phyloP scores from a whole-genome alignment of 1,140 invertebrate species.

The Campoletis sonorensis region DNA sequence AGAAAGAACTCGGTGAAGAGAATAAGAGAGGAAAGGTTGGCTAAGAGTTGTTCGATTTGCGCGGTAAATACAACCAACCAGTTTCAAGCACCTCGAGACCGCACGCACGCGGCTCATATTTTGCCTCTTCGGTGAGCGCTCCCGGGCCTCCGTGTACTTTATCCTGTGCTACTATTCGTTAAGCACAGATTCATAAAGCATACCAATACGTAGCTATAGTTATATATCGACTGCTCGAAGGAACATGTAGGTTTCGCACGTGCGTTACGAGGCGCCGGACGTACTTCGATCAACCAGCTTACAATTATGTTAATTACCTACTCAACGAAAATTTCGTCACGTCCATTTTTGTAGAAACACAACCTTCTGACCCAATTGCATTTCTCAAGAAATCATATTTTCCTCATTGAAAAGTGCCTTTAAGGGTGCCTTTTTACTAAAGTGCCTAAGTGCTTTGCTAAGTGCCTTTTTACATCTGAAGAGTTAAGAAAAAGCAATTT shows the following conservation, averaged over 20 bases:
- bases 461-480: no score
- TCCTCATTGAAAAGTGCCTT: no score
- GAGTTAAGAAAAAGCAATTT: no score
- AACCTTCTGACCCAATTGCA: background rate
- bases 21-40: background rate
- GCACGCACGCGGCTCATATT: conserved; percentile 8
- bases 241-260: conserved; percentile 71
- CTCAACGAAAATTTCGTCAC: conserved; percentile 62
- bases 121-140: background rate
- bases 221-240: conserved; percentile 54
- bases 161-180: background rate
- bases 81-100: conserved; percentile 16
- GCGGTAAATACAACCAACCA: conserved; percentile 25
- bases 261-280: conserved; percentile 62
- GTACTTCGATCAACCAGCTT: conserved; percentile 55
- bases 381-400: background rate
- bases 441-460: no score
- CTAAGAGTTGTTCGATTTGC: background rate
- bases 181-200: background rate
- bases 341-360: conserved; percentile 51
- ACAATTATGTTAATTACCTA: conserved; percentile 68
- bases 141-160: no score
- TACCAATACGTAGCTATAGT: no score
- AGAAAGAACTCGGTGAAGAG: background rate
- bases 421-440: no score